These are phyloP conservation scores for Ceratotherium simum DNA, from an alignment of 2,113 vertebrate species.

Conservation along the genomic window DNA sequence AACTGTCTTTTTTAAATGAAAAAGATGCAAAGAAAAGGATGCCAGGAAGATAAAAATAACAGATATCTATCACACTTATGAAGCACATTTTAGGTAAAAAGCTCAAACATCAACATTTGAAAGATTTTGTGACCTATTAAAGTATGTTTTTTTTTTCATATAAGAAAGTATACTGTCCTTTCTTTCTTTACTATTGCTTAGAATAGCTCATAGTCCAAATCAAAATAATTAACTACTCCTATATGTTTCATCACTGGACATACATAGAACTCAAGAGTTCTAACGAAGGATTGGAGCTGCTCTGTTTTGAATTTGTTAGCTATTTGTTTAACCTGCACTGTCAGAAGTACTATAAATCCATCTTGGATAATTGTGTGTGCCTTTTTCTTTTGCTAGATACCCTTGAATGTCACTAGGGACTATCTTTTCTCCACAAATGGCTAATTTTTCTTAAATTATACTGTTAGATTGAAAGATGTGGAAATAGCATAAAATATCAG, in stretches of 20 bases:
- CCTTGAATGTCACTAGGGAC: conserved; percentile 65
- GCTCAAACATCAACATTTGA: neutral
- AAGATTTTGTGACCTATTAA: conserved; percentile 55
- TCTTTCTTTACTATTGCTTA: neutral
- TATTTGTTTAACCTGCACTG: conserved; percentile 86
- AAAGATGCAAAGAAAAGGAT: neutral
- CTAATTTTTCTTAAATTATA: conserved; percentile 71
- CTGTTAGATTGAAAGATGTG: conserved; percentile 73
- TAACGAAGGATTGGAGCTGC: conserved; percentile 64
- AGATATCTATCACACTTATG: neutral
- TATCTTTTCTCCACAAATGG: conserved; percentile 58
- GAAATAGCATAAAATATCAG: conserved; percentile 75
- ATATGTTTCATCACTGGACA: conserved; percentile 25
- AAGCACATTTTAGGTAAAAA: neutral
- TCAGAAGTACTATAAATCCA: conserved; percentile 84
- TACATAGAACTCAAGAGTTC: conserved; percentile 65
- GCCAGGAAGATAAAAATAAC: conserved; percentile 2
- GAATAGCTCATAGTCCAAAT: conserved; percentile 59
- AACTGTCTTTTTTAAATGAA: neutral
- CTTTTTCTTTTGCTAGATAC: conserved; percentile 75
- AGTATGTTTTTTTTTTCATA: conserved; percentile 56
- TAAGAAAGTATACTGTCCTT: conserved; percentile 48
- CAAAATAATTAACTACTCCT: conserved; percentile 76
- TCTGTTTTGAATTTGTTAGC: conserved; percentile 83
- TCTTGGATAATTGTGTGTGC: conserved; percentile 59